A percentile compares a stretch with the other conserved stretches of the same genome.
These are phyloP conservation scores for Climacteris rufus DNA, from an alignment of 2,113 vertebrate genomes.

Conservation along the genomic window DNA sequence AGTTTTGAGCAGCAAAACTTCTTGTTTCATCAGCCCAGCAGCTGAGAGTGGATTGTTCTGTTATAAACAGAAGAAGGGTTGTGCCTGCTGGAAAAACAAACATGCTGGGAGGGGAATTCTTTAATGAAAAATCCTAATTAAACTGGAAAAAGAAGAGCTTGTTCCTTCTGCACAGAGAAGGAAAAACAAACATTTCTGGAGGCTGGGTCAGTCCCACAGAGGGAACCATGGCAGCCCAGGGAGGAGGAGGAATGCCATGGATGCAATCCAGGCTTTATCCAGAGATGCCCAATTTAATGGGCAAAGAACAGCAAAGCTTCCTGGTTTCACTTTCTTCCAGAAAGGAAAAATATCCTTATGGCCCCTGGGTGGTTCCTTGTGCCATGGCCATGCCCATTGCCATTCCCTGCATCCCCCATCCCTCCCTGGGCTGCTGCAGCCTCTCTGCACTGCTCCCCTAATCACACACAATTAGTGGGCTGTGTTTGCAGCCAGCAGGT, in stretches of 20 bases:
- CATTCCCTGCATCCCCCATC: background rate
- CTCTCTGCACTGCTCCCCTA: background rate
- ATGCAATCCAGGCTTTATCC: background rate
- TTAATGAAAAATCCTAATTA: background rate
- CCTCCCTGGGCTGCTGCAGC: rapidly evolving
- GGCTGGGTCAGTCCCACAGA: background rate
- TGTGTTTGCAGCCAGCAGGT: background rate
- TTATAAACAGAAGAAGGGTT: too few species aligned
- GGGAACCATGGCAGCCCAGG: background rate
- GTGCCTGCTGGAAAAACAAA: background rate
- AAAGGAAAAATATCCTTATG: background rate
- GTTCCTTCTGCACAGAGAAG: background rate
- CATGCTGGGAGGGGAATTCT: background rate
- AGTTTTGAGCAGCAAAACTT: background rate
- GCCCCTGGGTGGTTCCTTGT: rapidly evolving
- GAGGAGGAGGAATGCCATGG: background rate
- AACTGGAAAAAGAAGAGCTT: background rate
- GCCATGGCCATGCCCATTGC: background rate
- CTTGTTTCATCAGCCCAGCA: background rate
- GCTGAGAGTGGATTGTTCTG: background rate
- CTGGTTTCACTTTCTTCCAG: background rate
- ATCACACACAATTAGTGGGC: background rate
- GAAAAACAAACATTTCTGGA: background rate
- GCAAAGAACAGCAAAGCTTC: background rate
- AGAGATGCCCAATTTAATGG: rapidly evolving